Conservation (phyloP, 2,113 vertebrate genomes). For the Erythrocebus patas region DNA sequence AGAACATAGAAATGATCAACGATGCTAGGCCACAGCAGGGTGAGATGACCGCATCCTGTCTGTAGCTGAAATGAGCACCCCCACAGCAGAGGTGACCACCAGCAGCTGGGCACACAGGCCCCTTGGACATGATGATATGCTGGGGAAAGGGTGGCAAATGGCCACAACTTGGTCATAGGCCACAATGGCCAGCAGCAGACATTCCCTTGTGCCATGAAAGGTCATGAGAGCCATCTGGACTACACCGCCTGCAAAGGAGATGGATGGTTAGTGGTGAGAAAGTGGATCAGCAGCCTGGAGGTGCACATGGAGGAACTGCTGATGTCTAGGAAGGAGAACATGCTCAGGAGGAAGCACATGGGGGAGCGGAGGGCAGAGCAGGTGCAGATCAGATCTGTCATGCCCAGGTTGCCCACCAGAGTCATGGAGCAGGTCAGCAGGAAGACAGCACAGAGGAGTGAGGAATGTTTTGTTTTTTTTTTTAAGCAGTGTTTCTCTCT, state of each 20-base stretch:
- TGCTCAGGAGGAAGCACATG: constrained; percentile 40
- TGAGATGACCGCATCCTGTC: constrained; percentile 36
- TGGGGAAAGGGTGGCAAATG: constrained; percentile 49
- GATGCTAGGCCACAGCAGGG: not conserved
- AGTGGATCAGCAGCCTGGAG: not conserved
- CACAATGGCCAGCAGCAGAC: constrained; percentile 27
- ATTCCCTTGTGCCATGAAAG: not conserved
- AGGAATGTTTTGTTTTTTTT: too few species aligned
- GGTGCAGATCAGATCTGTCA: not conserved
- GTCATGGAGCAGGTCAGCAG: constrained; percentile 34
- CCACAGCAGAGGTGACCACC: not conserved
- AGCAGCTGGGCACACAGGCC: not conserved
- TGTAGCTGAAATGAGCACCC: not conserved
- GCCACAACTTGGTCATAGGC: constrained; percentile 35
- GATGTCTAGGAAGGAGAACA: constrained; percentile 35
- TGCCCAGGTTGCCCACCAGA: constrained; percentile 27
- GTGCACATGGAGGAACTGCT: not conserved
- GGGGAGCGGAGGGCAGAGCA: constrained; percentile 7
- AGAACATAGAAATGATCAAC: constrained; percentile 6
- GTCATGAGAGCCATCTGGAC: constrained; percentile 36
- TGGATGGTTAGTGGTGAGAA: not conserved
- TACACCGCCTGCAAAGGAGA: not conserved
- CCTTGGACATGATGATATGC: constrained; percentile 35
- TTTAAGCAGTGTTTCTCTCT: too few species aligned
- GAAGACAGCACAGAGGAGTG: not conserved